Base-by-base conservation (phyloP, 2,797 vertebrate genomes). In the Heteromormyrus szaboi region DNA sequence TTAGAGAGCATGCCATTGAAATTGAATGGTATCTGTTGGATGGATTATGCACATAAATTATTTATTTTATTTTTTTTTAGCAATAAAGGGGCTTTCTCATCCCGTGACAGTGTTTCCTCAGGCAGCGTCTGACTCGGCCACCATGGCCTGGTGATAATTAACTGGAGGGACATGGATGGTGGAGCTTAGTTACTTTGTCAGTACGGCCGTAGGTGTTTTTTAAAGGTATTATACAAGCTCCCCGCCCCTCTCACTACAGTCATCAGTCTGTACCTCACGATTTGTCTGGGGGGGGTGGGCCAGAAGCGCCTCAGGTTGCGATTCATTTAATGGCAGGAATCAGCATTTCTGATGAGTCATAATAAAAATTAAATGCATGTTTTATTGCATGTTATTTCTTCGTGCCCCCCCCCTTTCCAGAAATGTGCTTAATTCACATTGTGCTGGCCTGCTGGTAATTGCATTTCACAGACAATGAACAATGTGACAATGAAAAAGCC, bases 381-480 rank as follows among this genome's bases (percentile, higher is more conserved):
- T 68, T 68, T 68, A 68, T 33, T 68, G 62, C 62, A 68, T 68
- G 25, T 12, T 12, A 33, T 68, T 12, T 68, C 9, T 68, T 29
- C 9, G 9, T 9, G 7, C 59, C 59, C 56, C 59, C n/a, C 7
- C 8, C 59, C 59, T 11, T 11, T 50, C 14, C 19, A 48, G n/a
- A 84, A 25, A 84, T 22, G 41, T 22, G 41, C 44, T 8, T 84
- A 50, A 84, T 48, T 50, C 48, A 50, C 48, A 25, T n/a, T 84
- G 81, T 7, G 81, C 41, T 17, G 37, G 44, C 14, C 11, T 83
- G 79, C 41, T 50, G 81, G 46, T 84, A 84, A 84, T 48, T 84
- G 41, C 46, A 76, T 88, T 76, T 88, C 50, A 88, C 44, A 84
- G 51, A 68, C 22, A 65, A 65, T 65, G 59, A 29, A 65, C 59